Base-by-base conservation (phyloP, 2,888 invertebrate genomes). In the Napeogenes inachia region DNA sequence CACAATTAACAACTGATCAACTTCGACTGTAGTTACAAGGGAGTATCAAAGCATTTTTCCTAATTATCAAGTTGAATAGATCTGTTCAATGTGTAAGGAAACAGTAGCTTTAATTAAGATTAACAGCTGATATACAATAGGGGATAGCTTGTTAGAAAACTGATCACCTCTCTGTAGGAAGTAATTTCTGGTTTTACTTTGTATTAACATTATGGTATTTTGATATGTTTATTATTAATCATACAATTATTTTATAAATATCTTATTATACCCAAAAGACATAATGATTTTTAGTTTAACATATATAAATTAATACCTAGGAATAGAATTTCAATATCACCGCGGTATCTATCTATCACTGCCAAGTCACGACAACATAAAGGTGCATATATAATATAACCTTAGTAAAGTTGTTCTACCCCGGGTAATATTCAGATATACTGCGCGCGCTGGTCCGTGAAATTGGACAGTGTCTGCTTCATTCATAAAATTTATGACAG, bases 401-500 rank as follows among this genome's bases (percentile, higher is more conserved):
- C 30, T 50, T 5, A 47, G 47, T 13, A 54, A 64, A 59, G 59
- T 58, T 62, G 53, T 57, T 53, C 59, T 53, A 46, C 38, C 32
- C 60, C 60, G 63, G 64, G 63, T 67, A 68, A 68, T 62, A 47
- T 64, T 50, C 61, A 64, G 67, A 67, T 68, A 66, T 61, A 68
- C 64, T 54, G 70, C 45, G 60, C 45, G 70, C 74, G 64, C 63
- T 71, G 72, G 67, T 47, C 65, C 72, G 70, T 71, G 74, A 75
- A 75, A 75, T 74, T 73, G 74, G 68, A 64, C 68, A 67, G 66
- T 58, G 71, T 71, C 71, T 67, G 67, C 56, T 65, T 65, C 64
- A 70, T 70, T 70, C 70, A 69, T 73, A 70, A 71, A 69, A 72
- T 70, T 68, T 69, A 64, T 65, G 70, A 70, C 71, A 69, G 64